Percentiles rank a stretch among this genome's conserved stretches.
Conservation (phyloP, 2,888 invertebrate species). For the Aleiodes leptofemur region DNA sequence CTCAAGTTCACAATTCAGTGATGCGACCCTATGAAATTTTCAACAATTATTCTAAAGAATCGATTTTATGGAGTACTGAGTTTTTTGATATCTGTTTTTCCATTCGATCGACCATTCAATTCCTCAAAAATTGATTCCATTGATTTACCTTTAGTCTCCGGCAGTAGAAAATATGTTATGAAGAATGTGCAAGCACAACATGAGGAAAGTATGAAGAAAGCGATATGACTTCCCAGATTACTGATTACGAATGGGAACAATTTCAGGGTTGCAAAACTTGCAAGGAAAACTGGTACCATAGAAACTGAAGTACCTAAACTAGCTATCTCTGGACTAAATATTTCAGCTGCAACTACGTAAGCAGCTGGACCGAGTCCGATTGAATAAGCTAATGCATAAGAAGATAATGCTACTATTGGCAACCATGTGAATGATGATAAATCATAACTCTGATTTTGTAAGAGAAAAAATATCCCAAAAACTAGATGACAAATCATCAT, state of each 20-base stretch:
- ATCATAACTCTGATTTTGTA: constrained; percentile 52
- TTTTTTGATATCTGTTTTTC: not conserved
- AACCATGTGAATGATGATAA: constrained; percentile 75
- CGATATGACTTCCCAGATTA: constrained; percentile 65
- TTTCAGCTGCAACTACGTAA: constrained; percentile 76
- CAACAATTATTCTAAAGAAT: too few relatives aligned
- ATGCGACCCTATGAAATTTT: too few relatives aligned
- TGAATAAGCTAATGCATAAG: constrained; percentile 77
- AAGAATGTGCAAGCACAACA: constrained; percentile 61
- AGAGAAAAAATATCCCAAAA: constrained; percentile 64
- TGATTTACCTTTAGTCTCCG: constrained; percentile 70
- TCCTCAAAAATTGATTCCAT: constrained; percentile 67
- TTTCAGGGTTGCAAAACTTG: constrained; percentile 65
- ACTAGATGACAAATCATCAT: constrained; percentile 68
- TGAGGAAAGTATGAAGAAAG: constrained; percentile 65
- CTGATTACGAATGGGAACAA: constrained; percentile 61
- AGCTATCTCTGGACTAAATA: constrained; percentile 72
- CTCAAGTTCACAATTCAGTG: too few relatives aligned
- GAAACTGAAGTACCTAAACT: constrained; percentile 62
- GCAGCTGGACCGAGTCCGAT: constrained; percentile 78
- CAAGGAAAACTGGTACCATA: constrained; percentile 61
- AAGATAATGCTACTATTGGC: constrained; percentile 76
- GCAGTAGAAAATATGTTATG: constrained; percentile 63
- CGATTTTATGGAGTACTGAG: too few relatives aligned
- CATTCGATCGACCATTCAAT: constrained; percentile 59